Percentiles rank a stretch among this genome's conserved stretches.
These are phyloP conservation scores for Anser brachyrhynchus DNA, from an alignment of 2,113 vertebrate species.

Conservation along the genomic window DNA sequence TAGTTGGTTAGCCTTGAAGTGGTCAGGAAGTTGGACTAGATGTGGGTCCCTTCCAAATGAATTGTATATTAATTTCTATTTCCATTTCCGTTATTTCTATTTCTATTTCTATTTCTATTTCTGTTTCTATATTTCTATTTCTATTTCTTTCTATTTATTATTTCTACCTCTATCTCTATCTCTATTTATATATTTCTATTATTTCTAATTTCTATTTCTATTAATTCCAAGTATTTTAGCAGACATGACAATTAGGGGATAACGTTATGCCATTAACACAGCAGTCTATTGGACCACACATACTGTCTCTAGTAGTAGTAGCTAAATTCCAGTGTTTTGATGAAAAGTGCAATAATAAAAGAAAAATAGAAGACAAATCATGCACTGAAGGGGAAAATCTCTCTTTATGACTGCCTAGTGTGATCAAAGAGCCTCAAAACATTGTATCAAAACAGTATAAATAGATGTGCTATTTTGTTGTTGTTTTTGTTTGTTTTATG, in stretches of 20 bases:
- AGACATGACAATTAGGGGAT: not conserved
- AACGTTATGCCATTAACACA: not conserved
- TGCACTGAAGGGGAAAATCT: not conserved
- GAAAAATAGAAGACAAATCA: not conserved
- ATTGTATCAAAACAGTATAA: not conserved
- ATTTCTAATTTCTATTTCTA: not conserved
- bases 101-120: no score
- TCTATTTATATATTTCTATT: not conserved
- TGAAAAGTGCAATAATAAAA: not conserved
- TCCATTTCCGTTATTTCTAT: no score
- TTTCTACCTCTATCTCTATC: no score
- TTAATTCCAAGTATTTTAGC: not conserved
- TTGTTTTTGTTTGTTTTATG: not conserved
- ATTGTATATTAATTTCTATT: not conserved
- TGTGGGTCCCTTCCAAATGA: not conserved
- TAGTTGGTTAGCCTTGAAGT: no score
- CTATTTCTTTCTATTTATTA: no score
- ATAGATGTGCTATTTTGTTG: not conserved
- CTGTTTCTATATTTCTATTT: no score
- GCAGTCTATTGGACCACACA: not conserved
- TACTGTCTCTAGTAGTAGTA: not conserved
- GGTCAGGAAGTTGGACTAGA: not conserved
- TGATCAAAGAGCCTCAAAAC: not conserved
- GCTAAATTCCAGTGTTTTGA: not conserved
- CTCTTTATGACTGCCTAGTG: not conserved